Conservation (phyloP, 1,140 invertebrate species). For the Drosophila prosaltans region DNA sequence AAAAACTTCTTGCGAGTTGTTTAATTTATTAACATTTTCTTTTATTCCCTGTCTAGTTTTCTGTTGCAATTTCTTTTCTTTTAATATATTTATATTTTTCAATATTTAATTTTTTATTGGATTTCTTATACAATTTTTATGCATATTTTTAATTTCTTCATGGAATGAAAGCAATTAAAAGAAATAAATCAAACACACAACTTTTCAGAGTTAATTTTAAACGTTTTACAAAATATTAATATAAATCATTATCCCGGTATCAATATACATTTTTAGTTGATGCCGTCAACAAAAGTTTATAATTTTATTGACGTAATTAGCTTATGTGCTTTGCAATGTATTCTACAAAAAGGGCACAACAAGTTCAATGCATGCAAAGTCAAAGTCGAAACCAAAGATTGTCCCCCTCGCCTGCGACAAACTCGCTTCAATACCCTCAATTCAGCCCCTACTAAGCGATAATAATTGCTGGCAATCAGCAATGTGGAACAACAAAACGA, state of each 20-base stretch:
- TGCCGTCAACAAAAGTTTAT: not conserved
- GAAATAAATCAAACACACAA: too few relatives aligned
- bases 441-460: constrained; percentile 18
- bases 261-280: not conserved
- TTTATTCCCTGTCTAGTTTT: constrained; percentile 68
- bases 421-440: not conserved
- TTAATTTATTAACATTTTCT: constrained; percentile 69
- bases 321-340: constrained; percentile 23
- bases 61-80: constrained; percentile 22
- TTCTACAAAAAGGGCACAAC: constrained; percentile 33
- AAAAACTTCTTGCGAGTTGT: constrained; percentile 67
- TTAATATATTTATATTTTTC: not conserved
- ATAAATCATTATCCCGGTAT: not conserved
- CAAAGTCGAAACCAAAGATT: constrained; percentile 35
- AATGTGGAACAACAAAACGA: constrained; percentile 60
- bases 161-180: too few relatives aligned
- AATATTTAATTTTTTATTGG: not conserved
- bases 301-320: constrained; percentile 38
- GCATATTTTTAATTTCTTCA: too few relatives aligned
- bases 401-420: not conserved
- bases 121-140: too few relatives aligned
- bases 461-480: constrained; percentile 60
- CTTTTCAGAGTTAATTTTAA: too few relatives aligned
- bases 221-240: too few relatives aligned
- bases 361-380: constrained; percentile 60